Percentiles rank a stretch among this genome's conserved stretches.
These are phyloP conservation scores for Oenanthe oenanthe DNA, from an alignment of 2,113 vertebrate species.

Conservation along the genomic window DNA sequence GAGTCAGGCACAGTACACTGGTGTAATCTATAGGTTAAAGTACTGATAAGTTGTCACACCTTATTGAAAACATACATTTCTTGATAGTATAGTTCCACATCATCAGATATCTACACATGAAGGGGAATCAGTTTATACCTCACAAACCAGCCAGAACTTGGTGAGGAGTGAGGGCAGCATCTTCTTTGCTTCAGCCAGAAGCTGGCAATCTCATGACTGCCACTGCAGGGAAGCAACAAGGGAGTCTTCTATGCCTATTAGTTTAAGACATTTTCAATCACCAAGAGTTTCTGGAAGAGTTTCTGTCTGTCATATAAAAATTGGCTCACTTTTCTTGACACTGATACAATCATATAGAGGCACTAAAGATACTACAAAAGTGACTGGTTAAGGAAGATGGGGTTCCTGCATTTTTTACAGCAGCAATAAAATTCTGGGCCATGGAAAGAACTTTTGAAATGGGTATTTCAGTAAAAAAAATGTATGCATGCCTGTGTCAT, in stretches of 20 bases:
- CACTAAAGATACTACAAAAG: not conserved
- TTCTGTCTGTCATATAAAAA: slow-evolving; percentile 11
- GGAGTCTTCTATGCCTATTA: not conserved
- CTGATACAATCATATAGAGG: not conserved
- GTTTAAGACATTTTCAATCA: not conserved
- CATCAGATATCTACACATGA: not conserved
- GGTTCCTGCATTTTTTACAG: not conserved
- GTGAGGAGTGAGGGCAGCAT: not conserved
- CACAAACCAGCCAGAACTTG: not conserved
- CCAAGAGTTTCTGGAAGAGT: not conserved
- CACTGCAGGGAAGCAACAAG: not conserved
- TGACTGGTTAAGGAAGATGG: not conserved
- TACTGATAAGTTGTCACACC: not conserved
- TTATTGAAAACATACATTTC: slow-evolving; percentile 20
- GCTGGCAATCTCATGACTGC: not conserved
- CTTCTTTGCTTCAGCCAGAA: not conserved
- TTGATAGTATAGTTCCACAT: not conserved
- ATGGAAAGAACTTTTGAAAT: not conserved
- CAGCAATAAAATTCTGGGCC: not conserved
- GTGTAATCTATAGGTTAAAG: slow-evolving; percentile 5
- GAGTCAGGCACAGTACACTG: not conserved
- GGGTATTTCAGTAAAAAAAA: not conserved
- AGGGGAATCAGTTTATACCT: not conserved
- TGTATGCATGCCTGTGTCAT: not conserved
- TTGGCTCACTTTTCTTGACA: not conserved